Evolutionary conservation across 2,797 vertebrate genomes (phyloP).

Genomic region (Lemur catta): DNA sequence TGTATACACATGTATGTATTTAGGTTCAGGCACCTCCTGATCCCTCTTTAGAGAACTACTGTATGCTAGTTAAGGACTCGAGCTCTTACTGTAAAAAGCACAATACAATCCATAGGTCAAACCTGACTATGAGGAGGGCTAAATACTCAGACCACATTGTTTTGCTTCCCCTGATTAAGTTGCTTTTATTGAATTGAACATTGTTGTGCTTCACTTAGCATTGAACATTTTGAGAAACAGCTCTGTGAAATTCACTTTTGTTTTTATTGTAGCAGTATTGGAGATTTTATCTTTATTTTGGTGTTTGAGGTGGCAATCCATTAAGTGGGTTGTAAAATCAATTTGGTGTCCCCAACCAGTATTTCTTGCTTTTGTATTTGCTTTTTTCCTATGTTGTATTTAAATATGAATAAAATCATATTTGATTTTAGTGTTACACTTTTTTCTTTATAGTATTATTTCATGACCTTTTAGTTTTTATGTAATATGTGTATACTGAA

Average conservation of each 20-base stretch:
- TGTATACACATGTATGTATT: background rate
- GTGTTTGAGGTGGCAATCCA: background rate
- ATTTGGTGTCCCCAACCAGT: background rate
- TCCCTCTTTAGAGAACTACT: background rate
- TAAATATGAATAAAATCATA: conserved; percentile 15
- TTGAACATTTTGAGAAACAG: background rate
- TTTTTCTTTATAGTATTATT: conserved; percentile 25
- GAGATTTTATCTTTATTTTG: conserved; percentile 1
- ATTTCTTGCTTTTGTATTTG: conserved; percentile 46
- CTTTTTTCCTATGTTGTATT: background rate
- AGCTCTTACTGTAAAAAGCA: background rate
- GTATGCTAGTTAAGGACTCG: background rate
- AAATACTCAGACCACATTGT: background rate
- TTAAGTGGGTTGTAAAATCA: background rate
- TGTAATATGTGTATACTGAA: background rate
- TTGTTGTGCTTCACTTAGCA: background rate
- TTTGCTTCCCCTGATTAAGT: background rate
- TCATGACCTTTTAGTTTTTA: background rate
- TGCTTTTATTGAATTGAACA: background rate
- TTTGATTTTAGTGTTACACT: background rate
- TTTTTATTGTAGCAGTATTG: conserved; percentile 2
- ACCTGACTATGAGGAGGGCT: background rate
- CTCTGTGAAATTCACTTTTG: background rate
- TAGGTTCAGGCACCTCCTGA: background rate
- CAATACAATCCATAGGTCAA: background rate